These are phyloP conservation scores for Apomyelois bistriatella DNA, from an alignment of 2,888 invertebrate species.

Conservation along the genomic window DNA sequence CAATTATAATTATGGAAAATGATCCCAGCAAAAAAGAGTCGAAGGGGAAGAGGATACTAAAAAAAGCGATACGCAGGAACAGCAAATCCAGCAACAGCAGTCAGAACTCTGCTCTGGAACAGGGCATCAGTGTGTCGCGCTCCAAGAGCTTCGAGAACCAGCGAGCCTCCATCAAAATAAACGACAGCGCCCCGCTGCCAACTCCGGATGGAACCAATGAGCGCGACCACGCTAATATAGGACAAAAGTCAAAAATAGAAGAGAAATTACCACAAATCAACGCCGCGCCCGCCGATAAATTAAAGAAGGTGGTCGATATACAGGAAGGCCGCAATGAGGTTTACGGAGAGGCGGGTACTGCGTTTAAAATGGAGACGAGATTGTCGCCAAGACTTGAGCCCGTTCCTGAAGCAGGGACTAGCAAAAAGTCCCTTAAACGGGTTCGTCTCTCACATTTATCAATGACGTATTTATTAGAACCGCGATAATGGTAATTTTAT, in stretches of 20 bases:
- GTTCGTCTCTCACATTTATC: slow-evolving; percentile 37
- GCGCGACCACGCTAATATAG: slow-evolving; percentile 30
- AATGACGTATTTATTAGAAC: no score
- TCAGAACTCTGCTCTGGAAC: slow-evolving; percentile 46
- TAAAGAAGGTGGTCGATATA: slow-evolving; percentile 48
- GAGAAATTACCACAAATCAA: slow-evolving; percentile 19
- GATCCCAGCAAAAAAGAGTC: slow-evolving; percentile 73
- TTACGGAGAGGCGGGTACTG: slow-evolving; percentile 33
- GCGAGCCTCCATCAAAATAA: slow-evolving; percentile 41
- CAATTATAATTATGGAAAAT: slow-evolving; percentile 71
- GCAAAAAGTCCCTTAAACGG: slow-evolving; percentile 62
- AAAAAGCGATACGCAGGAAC: slow-evolving; percentile 63
- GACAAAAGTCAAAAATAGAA: slow-evolving; percentile 33
- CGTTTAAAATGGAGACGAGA: slow-evolving; percentile 25
- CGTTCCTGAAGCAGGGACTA: slow-evolving; percentile 30
- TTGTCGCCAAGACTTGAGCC: slow-evolving; percentile 31
- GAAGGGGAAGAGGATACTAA: slow-evolving; percentile 68
- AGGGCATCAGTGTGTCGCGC: slow-evolving; percentile 42
- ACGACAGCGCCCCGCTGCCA: slow-evolving; percentile 50
- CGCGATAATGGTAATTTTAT: no score
- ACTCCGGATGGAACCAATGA: slow-evolving; percentile 50
- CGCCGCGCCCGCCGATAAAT: slow-evolving; percentile 24
- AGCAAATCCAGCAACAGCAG: slow-evolving; percentile 60
- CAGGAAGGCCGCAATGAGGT: slow-evolving; percentile 48
- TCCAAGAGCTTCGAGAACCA: slow-evolving; percentile 63